A percentile compares a stretch with the other conserved stretches of the same genome.
phyloP scores from a whole-genome alignment of 37 sponge, comb jelly and placozoan species.

The Diacarnus erythraeanus region DNA sequence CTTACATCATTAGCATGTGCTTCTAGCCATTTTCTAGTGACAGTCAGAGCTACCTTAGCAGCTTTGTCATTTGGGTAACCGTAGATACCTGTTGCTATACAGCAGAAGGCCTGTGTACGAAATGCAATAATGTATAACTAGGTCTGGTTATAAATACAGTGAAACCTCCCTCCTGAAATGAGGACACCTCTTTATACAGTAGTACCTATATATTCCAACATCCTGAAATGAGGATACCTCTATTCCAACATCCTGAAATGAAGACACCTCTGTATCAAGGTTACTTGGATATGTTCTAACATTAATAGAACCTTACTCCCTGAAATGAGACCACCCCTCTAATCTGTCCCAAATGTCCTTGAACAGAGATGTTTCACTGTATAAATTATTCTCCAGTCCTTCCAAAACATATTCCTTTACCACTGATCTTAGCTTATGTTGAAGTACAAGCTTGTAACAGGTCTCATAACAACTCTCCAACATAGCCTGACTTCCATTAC shows the following conservation, averaged over 20 bases:
- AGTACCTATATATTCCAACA: no score
- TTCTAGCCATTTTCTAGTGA: conserved; percentile 75
- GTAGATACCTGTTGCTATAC: conserved; percentile 91
- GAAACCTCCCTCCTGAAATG: no score
- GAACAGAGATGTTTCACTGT: neutral
- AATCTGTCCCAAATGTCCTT: neutral
- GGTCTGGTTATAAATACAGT: neutral
- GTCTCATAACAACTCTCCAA: conserved; percentile 73
- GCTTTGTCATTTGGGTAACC: conserved; percentile 86
- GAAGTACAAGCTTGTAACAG: conserved; percentile 56
- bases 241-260: no score
- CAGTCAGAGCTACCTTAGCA: conserved; percentile 74
- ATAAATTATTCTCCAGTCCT: no score
- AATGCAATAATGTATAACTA: neutral
- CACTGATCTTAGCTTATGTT: conserved; percentile 76
- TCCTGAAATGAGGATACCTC: no score
- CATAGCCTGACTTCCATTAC: conserved; percentile 8
- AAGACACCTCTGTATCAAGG: no score
- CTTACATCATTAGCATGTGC: conserved; percentile 68
- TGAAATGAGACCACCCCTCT: no score
- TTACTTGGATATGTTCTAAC: no score
- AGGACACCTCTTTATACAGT: no score
- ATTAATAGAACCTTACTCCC: no score
- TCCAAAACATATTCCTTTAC: conserved; percentile 49
- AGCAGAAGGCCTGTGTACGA: conserved; percentile 79